Evolutionary conservation across 2,888 invertebrate species (phyloP).

Genomic region (Stramonita haemastoma): DNA sequence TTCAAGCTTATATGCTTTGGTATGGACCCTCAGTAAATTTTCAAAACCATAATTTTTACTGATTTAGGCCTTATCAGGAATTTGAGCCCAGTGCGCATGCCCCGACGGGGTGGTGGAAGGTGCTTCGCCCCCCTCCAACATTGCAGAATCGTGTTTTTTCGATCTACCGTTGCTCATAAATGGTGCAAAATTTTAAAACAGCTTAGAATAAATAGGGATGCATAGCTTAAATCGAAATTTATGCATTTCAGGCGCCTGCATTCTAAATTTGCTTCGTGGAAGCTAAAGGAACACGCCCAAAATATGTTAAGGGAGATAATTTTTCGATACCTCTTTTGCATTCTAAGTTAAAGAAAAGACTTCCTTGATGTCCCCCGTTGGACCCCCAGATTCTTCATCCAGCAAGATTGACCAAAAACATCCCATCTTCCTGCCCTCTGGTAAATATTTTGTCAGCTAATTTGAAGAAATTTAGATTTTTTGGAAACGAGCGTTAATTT

Average conservation of each 20-base stretch:
- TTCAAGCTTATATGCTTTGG: neutral
- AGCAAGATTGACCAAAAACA: conserved; percentile 46
- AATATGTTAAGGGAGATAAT: conserved; percentile 39
- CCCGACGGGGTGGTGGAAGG: conserved; percentile 27
- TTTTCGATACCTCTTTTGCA: conserved; percentile 34
- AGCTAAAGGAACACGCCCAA: conserved; percentile 32
- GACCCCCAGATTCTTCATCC: conserved; percentile 45
- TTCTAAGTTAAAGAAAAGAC: conserved; percentile 36
- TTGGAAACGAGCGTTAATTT: conserved; percentile 37
- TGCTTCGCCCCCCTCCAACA: conserved; percentile 27
- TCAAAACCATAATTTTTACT: neutral
- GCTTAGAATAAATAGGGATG: neutral
- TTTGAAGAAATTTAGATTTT: conserved; percentile 32
- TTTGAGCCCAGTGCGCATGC: conserved; percentile 15
- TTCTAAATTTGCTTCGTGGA: neutral
- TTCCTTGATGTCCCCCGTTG: conserved; percentile 46
- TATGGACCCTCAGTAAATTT: neutral
- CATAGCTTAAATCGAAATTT: neutral
- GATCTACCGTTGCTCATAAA: neutral
- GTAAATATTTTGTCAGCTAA: conserved; percentile 35
- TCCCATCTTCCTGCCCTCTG: conserved; percentile 42
- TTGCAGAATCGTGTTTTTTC: conserved; percentile 11
- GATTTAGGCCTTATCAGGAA: neutral
- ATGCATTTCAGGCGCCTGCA: conserved; percentile 16
- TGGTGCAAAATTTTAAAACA: neutral